Base-by-base conservation (phyloP, 1,140 invertebrate species). In the Drosophila nikananu region DNA sequence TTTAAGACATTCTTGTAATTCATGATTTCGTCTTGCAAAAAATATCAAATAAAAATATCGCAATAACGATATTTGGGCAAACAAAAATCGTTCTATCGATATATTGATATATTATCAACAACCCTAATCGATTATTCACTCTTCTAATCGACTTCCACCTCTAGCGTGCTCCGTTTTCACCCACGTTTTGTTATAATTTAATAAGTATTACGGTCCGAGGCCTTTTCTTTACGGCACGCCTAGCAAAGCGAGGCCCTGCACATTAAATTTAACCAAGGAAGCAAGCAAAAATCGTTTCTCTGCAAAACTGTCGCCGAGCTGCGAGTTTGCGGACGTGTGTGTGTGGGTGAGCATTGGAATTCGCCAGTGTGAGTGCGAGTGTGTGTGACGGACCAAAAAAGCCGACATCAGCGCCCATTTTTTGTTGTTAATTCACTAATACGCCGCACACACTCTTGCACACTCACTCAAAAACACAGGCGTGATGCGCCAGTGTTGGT, bases 351-450 rank as follows among this genome's bases (percentile, higher is more conserved):
- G 81, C 62, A 77, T 77, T 81, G 81, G 81, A 83, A 83, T 86
- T 87, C 79, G 67, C 54, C 65, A 65, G 66, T 83, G 78, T 78
- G 65, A 66, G 73, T 68, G 76, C 41, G 59, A 51, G 77, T 75
- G 52, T 66, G 62, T 74, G 67, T 58, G 65, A 77, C 72, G 58
- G 62, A 81, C 87, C 89, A 91, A 91, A 84, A 91, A 91, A 91
- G 87, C 87, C 87, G 87, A 91, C 86, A 86, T 86, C 74, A 86
- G 86, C 86, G 84, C 84, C 84, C 84, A 87, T 84, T 81, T 86
- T 89, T 89, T 90, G 83, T 83, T 91, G 87, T 91, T 91, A 81
- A 91, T 91, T 91, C 87, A 91, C 83, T 91, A 83, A 87, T 79
- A 83, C 73, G 76, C 61, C 75, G 51, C 70, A 57, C 39, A 65